Conservation (phyloP, 2,797 vertebrate genomes). For the Girardinus metallicus region DNA sequence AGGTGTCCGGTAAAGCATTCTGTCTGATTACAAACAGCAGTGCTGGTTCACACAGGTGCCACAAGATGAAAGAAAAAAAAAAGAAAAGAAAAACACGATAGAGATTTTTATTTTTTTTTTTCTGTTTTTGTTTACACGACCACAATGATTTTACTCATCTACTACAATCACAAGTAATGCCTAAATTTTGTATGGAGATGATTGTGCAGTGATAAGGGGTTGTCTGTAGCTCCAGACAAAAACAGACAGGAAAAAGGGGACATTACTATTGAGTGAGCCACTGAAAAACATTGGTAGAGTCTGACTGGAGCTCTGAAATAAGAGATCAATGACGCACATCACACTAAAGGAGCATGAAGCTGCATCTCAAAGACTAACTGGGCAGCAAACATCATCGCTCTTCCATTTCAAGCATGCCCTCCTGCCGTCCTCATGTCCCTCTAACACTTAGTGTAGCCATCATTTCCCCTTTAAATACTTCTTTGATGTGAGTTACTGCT, state of each 20-base stretch:
- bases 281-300: slow-evolving; percentile 50
- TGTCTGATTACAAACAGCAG: slow-evolving; percentile 69
- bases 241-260: slow-evolving; percentile 34
- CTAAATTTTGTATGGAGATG: slow-evolving; percentile 18
- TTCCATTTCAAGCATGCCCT: slow-evolving; percentile 46
- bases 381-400: slow-evolving; percentile 45
- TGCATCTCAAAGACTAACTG: slow-evolving; percentile 48
- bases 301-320: slow-evolving; percentile 60
- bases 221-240: slow-evolving; percentile 31
- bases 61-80: slow-evolving; percentile 18
- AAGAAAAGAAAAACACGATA: neutral
- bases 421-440: slow-evolving; percentile 23
- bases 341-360: slow-evolving; percentile 54
- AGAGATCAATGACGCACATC: slow-evolving; percentile 67
- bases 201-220: slow-evolving; percentile 12
- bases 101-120: slow-evolving; percentile 8
- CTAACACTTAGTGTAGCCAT: slow-evolving; percentile 16
- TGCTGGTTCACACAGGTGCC: slow-evolving; percentile 22
- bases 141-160: slow-evolving; percentile 29
- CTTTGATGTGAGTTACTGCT: slow-evolving; percentile 28
- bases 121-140: neutral
- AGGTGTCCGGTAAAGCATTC: slow-evolving; percentile 76
- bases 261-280: slow-evolving; percentile 20
- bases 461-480: slow-evolving; percentile 14
- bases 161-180: slow-evolving; percentile 9